Base-by-base conservation (phyloP, 2,797 vertebrate genomes). In the Leptatherina wallacei region DNA sequence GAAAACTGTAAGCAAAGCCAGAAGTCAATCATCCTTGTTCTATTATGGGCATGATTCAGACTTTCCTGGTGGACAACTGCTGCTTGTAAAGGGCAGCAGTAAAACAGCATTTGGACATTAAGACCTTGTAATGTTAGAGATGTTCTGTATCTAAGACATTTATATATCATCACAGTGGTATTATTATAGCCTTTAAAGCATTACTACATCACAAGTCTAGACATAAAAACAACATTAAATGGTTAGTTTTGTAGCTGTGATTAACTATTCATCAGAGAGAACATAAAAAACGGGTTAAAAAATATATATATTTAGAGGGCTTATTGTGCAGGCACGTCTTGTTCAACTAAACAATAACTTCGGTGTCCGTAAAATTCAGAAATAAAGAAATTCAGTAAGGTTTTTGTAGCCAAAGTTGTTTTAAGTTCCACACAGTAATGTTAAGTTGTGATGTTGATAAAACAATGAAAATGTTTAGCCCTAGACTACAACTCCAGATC, bases 1-100 rank as follows among this genome's bases (percentile, higher is more conserved):
- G 77, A 90, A 87, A 89, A 88, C 69, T 69, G 61, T 12, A 51
- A 47, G 61, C 75, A 75, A 82, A 85, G 87, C 85, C 88, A 89
- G 72, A 61, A 88, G 80, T 87, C 85, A 88, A 81, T 86, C 83
- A 82, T 81, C 55, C 78, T 60, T 8, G 35, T 85, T 86, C 84
- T 86, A 84, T 84, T 73, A 82, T 63, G 78, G 82, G 82, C 71
- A 83, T 84, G 81, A 88, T 84, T 88, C 83, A 88, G 81, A 85
- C 71, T 89, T 89, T 91, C 82, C 83, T 70, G 80, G 82, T 81
- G 73, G 77, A 86, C 84, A 87, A 79, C 80, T 84, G 87, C 76
- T 85, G 78, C 77, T 73, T 69, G 20, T 78, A 80, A 80, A 85
- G 59, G 69, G 81, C 78, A 82, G 35, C 61, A 61, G 78, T 49